Evolutionary conservation across 1,140 invertebrate genomes (phyloP), one percentile per base, ranked within the genome.

Genomic region (Ceratoteleas bidentatus): DNA sequence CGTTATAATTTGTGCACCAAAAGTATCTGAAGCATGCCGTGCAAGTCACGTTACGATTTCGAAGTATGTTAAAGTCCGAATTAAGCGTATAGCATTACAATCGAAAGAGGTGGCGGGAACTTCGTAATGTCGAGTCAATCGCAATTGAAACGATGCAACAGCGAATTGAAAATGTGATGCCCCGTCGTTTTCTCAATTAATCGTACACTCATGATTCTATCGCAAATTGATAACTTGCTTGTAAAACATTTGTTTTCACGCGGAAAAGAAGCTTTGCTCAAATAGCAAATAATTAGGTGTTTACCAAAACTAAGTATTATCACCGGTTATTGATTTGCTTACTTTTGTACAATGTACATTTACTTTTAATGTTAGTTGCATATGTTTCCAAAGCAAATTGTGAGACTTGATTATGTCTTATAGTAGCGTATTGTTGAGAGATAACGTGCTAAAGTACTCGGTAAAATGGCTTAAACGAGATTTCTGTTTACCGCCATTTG

Each of bases 261-360:
- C 43, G 50, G 33, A 60, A 74, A 58, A 50, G 52, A 66, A 57
- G 56, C 62, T 65, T 76, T 76, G 73, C 62, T 76, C 73, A 76
- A 61, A 76, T 76, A 60, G 62, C 62, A 76, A 68, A 61, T 76
- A 76, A 76, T 76, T 60, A 75, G 49, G 24, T 14, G 40, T 68
- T 43, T 68, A 76, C 16, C 32, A 68, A 49, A 61, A 54, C 49
- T 53, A 54, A 68, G 49, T 68, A 66, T 76, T 76, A 61, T 53
- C 56, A 38, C 6, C 6, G n/a, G 10, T 13, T 61, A 54, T 53
- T 60, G 11, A 53, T 43, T 47, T 76, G 40, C 47, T 76, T 57
- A 47, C n/a, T 32, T 68, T 61, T 13, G 24, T 65, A 47, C 16
- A 40, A 6, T 57, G 45, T 49, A 24, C 15, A 64, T 62, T 56